A percentile compares a stretch with the other conserved stretches of the same genome.
phyloP scores from a whole-genome alignment of 2,888 invertebrate genomes.

The Oxytorus armatus region DNA sequence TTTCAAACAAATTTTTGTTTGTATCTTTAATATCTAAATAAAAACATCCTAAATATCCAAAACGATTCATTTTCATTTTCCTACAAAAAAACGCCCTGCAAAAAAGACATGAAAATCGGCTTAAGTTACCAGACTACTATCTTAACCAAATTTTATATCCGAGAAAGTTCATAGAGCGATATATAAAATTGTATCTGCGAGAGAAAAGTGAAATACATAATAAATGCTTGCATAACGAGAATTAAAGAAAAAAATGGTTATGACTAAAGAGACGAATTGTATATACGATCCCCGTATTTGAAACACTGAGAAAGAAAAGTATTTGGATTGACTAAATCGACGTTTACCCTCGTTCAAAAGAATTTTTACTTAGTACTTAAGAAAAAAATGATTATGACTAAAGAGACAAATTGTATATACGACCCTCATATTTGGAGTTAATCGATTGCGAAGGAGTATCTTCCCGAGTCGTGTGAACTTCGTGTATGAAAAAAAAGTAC shows the following conservation, averaged over 20 bases:
- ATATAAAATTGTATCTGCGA: neutral
- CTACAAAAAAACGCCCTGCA: too few species aligned
- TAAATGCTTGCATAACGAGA: neutral
- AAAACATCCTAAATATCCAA: too few species aligned
- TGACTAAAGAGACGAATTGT: neutral
- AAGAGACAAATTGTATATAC: neutral
- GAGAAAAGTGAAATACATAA: constrained; percentile 1
- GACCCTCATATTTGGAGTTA: constrained; percentile 9
- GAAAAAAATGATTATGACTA: neutral
- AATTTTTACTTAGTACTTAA: too few species aligned
- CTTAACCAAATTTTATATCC: neutral
- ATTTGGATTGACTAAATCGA: too few species aligned
- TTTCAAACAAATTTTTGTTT: too few species aligned
- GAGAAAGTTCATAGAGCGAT: neutral
- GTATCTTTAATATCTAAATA: too few species aligned
- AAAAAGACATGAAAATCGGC: too few species aligned
- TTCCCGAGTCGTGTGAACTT: neutral
- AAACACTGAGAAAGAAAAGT: too few species aligned
- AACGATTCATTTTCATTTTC: too few species aligned
- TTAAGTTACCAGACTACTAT: too few species aligned
- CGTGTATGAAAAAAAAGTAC: constrained; percentile 13
- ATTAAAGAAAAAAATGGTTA: neutral
- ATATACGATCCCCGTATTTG: neutral
- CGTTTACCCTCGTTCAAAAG: too few species aligned
- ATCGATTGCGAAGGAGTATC: constrained; percentile 41